phyloP scores from a whole-genome alignment of 53 echinoderm and acorn worm genomes.

The Arbacia lixula region DNA sequence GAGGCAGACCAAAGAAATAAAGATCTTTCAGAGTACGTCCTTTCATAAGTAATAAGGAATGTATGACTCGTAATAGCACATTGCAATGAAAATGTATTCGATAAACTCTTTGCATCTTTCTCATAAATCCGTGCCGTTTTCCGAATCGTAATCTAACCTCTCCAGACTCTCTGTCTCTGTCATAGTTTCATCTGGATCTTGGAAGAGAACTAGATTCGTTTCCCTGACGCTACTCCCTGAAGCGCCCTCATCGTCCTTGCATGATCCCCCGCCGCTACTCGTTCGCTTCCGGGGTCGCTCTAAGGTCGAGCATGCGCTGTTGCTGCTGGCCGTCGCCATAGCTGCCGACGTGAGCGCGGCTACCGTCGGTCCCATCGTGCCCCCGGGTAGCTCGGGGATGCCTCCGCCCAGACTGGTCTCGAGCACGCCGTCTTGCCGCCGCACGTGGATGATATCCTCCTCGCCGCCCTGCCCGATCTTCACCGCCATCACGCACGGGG shows the following conservation, averaged over 20 bases:
- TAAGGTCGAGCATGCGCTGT: constrained; percentile 18
- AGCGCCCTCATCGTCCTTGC: constrained; percentile 23
- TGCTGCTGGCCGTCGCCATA: constrained; percentile 40
- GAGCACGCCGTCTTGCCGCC: constrained; percentile 85
- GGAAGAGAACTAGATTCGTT: constrained; percentile 85
- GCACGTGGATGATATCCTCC: constrained; percentile 93
- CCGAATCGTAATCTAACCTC: constrained; percentile 80
- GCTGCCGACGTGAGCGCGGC: constrained; percentile 23
- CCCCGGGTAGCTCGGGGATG: constrained; percentile 33
- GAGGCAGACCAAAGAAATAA: no score
- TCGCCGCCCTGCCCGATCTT: constrained; percentile 78
- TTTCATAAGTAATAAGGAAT: no score
- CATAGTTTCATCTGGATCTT: constrained; percentile 67
- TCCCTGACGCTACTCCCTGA: constrained; percentile 51
- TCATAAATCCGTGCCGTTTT: constrained; percentile 87
- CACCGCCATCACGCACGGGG: constrained; percentile 67
- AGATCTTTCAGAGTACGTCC: no score
- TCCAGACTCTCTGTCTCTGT: constrained; percentile 58
- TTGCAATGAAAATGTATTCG: no score
- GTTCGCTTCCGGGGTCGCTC: constrained; percentile 43
- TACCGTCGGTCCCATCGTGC: constrained; percentile 41
- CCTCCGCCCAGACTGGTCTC: constrained; percentile 94
- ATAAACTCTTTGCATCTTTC: no score
- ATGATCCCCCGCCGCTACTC: constrained; percentile 37
- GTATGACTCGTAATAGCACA: no score